These are phyloP conservation scores for Pseudococcus viburni DNA, from an alignment of 2,888 invertebrate genomes.

Conservation along the genomic window DNA sequence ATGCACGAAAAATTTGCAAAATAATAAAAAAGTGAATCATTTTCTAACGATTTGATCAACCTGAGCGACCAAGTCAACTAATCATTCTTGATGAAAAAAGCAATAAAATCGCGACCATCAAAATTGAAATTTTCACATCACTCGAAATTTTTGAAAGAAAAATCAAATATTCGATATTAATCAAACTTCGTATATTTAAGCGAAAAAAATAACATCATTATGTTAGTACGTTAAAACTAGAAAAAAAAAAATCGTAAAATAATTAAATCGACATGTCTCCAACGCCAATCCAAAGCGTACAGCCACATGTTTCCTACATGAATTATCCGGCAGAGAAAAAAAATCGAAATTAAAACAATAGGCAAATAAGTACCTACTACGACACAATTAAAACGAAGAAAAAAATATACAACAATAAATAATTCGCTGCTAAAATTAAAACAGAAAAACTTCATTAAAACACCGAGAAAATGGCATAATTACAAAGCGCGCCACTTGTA, in stretches of 20 bases:
- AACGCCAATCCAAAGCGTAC: neutral
- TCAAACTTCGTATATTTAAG: constrained; percentile 52
- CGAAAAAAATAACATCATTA: constrained; percentile 11
- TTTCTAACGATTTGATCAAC: too few relatives aligned
- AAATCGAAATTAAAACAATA: constrained; percentile 6
- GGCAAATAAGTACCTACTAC: neutral
- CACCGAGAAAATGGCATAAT: constrained; percentile 14
- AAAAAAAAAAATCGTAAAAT: constrained; percentile 38
- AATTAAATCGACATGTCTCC: neutral
- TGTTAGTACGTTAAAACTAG: constrained; percentile 28
- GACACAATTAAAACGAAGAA: constrained; percentile 34
- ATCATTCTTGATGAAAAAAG: too few relatives aligned
- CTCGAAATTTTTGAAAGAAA: too few relatives aligned
- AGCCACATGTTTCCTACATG: neutral
- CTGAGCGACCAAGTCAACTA: too few relatives aligned
- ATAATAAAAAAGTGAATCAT: too few relatives aligned
- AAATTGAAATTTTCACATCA: too few relatives aligned
- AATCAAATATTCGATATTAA: neutral
- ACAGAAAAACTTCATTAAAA: neutral
- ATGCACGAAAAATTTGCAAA: too few relatives aligned
- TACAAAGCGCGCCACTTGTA: constrained; percentile 34
- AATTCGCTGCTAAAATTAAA: constrained; percentile 27
- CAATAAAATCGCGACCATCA: too few relatives aligned
- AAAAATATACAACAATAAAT: constrained; percentile 47
- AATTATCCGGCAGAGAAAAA: neutral